phyloP scores from a whole-genome alignment of 2,888 invertebrate species.

The Sminthurides aquaticus region DNA sequence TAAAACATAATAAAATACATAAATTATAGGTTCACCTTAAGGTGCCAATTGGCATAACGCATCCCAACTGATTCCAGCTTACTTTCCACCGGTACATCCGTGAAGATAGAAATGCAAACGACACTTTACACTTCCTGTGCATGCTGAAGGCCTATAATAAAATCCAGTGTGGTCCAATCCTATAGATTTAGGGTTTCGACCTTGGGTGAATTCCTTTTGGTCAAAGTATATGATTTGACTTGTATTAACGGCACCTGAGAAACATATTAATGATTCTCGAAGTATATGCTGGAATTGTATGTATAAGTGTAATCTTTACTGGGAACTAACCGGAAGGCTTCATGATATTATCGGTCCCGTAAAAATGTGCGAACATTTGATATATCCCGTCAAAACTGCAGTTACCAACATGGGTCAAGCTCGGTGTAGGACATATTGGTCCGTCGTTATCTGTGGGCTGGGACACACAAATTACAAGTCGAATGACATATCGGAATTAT shows the following conservation, averaged over 20 bases:
- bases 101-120: conserved; percentile 10
- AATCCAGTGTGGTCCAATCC: conserved; percentile 11
- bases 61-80: no score
- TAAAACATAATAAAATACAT: no score
- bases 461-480: no score
- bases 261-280: no score
- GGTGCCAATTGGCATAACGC: no score
- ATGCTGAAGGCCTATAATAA: conserved; percentile 5
- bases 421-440: no score
- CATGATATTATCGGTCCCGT: not conserved
- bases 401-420: conserved; percentile 11
- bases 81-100: conserved; percentile 10
- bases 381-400: not conserved
- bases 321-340: not conserved
- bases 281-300: no score
- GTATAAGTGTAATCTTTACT: no score
- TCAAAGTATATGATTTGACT: conserved; percentile 1
- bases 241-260: no score
- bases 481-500: no score
- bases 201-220: conserved; percentile 8
- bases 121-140: not conserved
- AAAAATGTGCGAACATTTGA: not conserved
- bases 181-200: not conserved
- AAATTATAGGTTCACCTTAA: no score
- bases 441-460: no score